Conservation (phyloP, 2,888 invertebrate species). For the Drosophila ustulata region DNA sequence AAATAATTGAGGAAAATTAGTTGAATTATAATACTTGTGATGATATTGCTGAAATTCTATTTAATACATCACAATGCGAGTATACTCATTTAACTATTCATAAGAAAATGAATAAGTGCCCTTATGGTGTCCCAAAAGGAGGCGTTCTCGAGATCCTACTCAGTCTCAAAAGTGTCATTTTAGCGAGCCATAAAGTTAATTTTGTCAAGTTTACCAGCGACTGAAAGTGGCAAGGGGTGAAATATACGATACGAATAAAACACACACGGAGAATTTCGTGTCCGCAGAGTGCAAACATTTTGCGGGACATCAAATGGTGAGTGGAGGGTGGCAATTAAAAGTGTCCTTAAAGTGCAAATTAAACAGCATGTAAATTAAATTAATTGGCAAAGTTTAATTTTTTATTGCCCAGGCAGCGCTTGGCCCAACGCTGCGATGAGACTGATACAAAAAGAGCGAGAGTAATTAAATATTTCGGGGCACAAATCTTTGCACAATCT, state of each 20-base stretch:
- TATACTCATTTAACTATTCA: conserved; percentile 14
- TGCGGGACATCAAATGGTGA: conserved; percentile 4
- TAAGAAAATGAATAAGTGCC: conserved; percentile 28
- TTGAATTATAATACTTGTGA: not conserved
- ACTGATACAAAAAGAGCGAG: conserved; percentile 40
- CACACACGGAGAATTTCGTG: conserved; percentile 4
- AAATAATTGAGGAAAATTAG: not conserved
- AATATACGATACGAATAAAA: conserved; percentile 10
- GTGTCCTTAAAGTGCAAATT: conserved; percentile 39
- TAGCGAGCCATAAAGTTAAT: conserved; percentile 35
- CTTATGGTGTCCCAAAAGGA: not conserved
- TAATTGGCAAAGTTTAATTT: conserved; percentile 74
- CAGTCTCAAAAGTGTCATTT: conserved; percentile 30
- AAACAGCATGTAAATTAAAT: conserved; percentile 69
- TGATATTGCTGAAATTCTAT: conserved; percentile 12
- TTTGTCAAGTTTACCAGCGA: conserved; percentile 19
- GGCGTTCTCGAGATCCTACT: not conserved
- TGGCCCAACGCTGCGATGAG: conserved; percentile 18
- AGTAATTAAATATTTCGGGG: conserved; percentile 63
- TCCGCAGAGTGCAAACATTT: conserved; percentile 43
- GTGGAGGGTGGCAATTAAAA: conserved; percentile 10
- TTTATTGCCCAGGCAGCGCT: conserved; percentile 43
- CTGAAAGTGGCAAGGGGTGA: not conserved
- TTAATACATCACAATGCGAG: not conserved
- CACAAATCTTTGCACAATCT: conserved; percentile 60